Percentiles rank a stretch among this genome's conserved stretches.
Conservation (phyloP, 2,113 vertebrate genomes). For the Macaca mulatta region DNA sequence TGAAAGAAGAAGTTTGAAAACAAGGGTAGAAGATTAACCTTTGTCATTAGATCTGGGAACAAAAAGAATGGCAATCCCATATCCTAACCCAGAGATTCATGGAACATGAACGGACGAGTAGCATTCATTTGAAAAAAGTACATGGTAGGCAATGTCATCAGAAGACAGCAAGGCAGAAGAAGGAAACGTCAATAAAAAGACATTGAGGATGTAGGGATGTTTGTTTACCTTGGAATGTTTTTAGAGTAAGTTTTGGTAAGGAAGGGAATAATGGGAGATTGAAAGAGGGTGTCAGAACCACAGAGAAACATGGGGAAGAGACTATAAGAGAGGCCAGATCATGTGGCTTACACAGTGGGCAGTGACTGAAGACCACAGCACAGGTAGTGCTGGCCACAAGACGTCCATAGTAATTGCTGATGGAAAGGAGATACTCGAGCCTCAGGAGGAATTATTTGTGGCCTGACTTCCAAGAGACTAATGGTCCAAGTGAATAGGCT, state of each 20-base stretch:
- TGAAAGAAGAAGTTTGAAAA: not conserved
- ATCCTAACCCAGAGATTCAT: not conserved
- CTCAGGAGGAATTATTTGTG: not conserved
- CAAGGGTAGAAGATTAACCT: not conserved
- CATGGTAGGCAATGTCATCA: not conserved
- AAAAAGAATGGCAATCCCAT: not conserved
- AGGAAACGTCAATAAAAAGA: not conserved
- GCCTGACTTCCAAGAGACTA: not conserved
- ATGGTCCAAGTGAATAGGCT: not conserved
- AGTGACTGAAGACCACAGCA: not conserved
- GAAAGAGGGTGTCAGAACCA: not conserved
- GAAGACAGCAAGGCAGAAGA: not conserved
- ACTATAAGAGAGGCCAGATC: not conserved
- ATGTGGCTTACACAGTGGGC: not conserved
- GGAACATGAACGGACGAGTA: not conserved
- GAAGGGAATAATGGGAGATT: not conserved
- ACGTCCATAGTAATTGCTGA: not conserved
- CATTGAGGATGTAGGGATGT: not conserved
- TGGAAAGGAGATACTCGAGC: not conserved
- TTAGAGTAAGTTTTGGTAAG: not conserved
- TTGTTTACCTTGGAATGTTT: not conserved
- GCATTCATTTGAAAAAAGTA: not conserved
- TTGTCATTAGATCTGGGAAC: not conserved
- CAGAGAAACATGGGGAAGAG: not conserved
- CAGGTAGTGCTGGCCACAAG: not conserved